Base-by-base conservation (phyloP, 2,888 invertebrate genomes). In the Mantis religiosa region DNA sequence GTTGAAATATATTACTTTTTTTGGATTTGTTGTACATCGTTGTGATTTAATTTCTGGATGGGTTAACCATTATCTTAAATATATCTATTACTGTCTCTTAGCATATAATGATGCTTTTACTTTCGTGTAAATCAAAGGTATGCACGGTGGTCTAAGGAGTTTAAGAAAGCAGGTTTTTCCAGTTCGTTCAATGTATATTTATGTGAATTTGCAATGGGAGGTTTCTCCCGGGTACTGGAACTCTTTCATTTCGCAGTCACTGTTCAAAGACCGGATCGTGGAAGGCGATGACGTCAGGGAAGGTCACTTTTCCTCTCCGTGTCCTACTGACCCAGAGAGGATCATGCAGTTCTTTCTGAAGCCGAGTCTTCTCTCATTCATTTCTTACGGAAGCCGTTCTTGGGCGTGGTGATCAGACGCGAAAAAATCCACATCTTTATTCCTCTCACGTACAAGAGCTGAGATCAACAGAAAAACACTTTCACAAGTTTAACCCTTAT, bases 271-370 rank as follows among this genome's bases (percentile, higher is more conserved):
- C 54, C 54, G 54, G 54, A 71, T 71, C 54, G 54, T 71, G 54
- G 54, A 71, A 20, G 54, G 54, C 28, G 81, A 86, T 86, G 86
- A 86, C 81, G 81, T 86, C 86, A 86, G 81, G 81, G 86, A 86
- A 86, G 86, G 86, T 86, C 86, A 86, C 86, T 86, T 86, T 86
- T 86, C 86, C 86, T 86, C 86, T 86, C 86, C 81, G 81, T 71
- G 86, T 30, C 86, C 27, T 81, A 86, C 86, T 86, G 30, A 81
- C 86, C 86, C 81, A 86, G 54, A 71, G 54, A 71, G 54, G 20
- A 71, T 25, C 25, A 71, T 71, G 54, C 20, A 71, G 54, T 71
- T 71, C 54, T 71, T 54, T 71, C 54, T 71, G 54, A 71, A 71
- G 54, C 25, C 20, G 20, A 71, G 4, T 71, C 20, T 71, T 20